phyloP scores from a whole-genome alignment of 2,888 invertebrate genomes.

The Emesis furor region DNA sequence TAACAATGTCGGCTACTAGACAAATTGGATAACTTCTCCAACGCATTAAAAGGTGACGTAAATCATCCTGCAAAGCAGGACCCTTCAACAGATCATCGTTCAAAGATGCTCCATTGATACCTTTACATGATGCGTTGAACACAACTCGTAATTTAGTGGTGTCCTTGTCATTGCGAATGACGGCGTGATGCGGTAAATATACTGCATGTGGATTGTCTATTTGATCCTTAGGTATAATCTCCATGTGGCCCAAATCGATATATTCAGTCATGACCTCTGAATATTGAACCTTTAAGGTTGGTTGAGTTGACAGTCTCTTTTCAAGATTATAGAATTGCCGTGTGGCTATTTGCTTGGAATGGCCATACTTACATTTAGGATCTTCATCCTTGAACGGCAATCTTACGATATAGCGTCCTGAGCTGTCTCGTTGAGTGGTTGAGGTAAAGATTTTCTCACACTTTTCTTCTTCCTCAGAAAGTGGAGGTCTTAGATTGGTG shows the following conservation, averaged over 20 bases:
- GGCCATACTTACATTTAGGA: conserved; percentile 35
- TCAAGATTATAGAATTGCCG: conserved; percentile 34
- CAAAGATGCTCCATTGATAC: conserved; percentile 41
- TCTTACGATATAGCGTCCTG: conserved; percentile 55
- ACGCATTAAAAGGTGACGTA: conserved; percentile 49
- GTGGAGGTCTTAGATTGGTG: conserved; percentile 18
- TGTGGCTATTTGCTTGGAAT: too few relatives aligned
- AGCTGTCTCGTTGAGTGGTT: conserved; percentile 44
- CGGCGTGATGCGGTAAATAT: conserved; percentile 55
- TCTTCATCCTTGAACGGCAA: conserved; percentile 54
- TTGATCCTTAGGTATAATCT: background rate
- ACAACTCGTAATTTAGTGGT: conserved; percentile 55
- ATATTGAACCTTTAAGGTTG: background rate
- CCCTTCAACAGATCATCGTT: conserved; percentile 59
- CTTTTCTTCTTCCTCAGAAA: conserved; percentile 47
- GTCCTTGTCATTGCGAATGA: conserved; percentile 43
- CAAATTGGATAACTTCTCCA: conserved; percentile 45
- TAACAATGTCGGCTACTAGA: conserved; percentile 50
- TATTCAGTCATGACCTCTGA: conserved; percentile 28
- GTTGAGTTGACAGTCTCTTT: conserved; percentile 19
- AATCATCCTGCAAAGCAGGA: conserved; percentile 58
- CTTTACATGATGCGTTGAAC: conserved; percentile 41
- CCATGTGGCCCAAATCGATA: conserved; percentile 30
- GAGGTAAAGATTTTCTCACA: conserved; percentile 52
- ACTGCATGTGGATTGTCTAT: conserved; percentile 19